Base-by-base conservation (phyloP, 2,888 invertebrate genomes). In the Nemapogon koenigi region DNA sequence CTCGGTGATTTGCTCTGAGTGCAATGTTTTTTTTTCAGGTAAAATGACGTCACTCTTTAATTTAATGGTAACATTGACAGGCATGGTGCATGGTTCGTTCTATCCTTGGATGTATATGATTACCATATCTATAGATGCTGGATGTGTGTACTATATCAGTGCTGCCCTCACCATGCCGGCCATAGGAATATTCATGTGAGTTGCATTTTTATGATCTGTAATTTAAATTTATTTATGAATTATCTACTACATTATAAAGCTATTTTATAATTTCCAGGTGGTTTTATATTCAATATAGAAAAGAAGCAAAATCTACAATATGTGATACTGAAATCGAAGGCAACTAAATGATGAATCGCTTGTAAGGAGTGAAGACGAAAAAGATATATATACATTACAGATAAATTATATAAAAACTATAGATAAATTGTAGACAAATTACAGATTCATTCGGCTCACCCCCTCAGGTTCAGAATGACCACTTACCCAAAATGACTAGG, bases 11-110 rank as follows among this genome's bases (percentile, higher is more conserved):
- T n/a, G n/a, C n/a, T 22, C 10, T 22, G 10, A 22, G 22, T 22
- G 4, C 8, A 28, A n/a, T 10, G 4, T 10, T 10, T 27, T 31
- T 22, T 4, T 35, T 27, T 19, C 59, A 88, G 88, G 88, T 28
- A 87, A 88, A 73, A 84, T 88, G 49, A 87, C 84, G 49, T 87
- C 88, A 1, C 59, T 88, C 8, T 87, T 88, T 57, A 88, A 88
- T 27, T 79, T 88, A 10, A 86, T 84, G 55, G 88, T 88, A 58
- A 85, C 87, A 1, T 52, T 88, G 35, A 87, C 88, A 57, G 86
- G 88, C 0, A 76, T 88, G 59, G 70, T 87, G 17, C 88, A 87
- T 48, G 88, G 86, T 0, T 88, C 88, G 0, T 80, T 85, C 65
- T 89, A 88, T 66, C 87, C 86, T 41, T 84, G 83, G 50, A 81